These are phyloP conservation scores for Vannuccia rotundouncinata DNA, from an alignment of 2,888 invertebrate species.

Conservation along the genomic window DNA sequence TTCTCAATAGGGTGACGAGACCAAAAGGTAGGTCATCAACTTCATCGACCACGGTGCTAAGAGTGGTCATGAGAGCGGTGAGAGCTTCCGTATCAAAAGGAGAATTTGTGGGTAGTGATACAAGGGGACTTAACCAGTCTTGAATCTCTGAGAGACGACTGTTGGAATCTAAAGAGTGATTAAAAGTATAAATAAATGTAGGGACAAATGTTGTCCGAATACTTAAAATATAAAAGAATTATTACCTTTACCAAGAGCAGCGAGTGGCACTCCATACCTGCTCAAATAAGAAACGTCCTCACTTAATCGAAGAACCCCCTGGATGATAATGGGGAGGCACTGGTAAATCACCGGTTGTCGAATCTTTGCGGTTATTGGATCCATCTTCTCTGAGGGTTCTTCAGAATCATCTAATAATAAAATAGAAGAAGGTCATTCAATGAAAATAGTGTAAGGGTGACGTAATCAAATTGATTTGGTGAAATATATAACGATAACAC, in stretches of 20 bases:
- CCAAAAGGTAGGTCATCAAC: slow-evolving; percentile 21
- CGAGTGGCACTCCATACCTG: slow-evolving; percentile 22
- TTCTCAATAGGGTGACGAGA: slow-evolving; percentile 18
- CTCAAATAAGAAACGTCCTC: not conserved
- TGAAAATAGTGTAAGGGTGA: no score
- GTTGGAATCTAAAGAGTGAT: not conserved
- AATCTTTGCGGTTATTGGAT: not conserved
- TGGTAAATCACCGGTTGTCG: not conserved
- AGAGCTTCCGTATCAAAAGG: slow-evolving; percentile 4
- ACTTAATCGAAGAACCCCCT: not conserved
- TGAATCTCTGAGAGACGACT: slow-evolving; percentile 23
- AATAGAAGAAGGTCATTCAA: no score
- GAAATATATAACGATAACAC: no score
- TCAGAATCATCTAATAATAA: not conserved
- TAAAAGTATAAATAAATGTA: not conserved
- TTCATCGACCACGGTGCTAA: not conserved
- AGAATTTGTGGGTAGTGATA: not conserved
- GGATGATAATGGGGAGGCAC: not conserved
- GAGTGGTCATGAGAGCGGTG: not conserved
- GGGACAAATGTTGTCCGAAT: no score
- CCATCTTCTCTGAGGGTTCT: not conserved
- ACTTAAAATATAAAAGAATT: no score
- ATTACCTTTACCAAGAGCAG: slow-evolving; percentile 25
- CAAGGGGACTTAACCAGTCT: slow-evolving; percentile 25
- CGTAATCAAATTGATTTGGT: no score